These are phyloP conservation scores for Coptodon bakossiorum DNA, from an alignment of 2,113 vertebrate genomes.

Conservation along the genomic window DNA sequence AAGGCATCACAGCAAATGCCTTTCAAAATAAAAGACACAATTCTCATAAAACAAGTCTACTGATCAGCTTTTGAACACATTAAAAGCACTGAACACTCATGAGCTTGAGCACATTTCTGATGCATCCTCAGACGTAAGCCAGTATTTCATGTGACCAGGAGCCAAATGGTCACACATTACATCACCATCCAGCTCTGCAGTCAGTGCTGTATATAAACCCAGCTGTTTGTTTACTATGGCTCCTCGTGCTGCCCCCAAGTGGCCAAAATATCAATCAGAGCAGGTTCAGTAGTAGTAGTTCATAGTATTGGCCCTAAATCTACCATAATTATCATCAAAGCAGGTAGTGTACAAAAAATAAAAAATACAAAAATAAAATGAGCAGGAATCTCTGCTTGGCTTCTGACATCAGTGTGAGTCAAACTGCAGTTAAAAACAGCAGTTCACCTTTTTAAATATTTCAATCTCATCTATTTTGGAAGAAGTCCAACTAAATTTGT, in stretches of 20 bases:
- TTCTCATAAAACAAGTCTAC: not conserved
- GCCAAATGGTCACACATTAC: not conserved
- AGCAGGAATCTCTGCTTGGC: not conserved
- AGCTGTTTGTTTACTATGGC: not conserved
- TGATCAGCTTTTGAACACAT: not conserved
- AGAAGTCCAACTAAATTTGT: not conserved
- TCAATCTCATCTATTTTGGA: not conserved
- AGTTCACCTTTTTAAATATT: not conserved
- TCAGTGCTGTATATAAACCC: not conserved
- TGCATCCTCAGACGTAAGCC: not conserved
- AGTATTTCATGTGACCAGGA: not conserved
- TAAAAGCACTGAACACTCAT: not conserved
- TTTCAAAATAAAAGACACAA: not conserved
- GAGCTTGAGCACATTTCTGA: not conserved
- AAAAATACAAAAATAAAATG: fast-evolving
- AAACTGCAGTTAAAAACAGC: not conserved
- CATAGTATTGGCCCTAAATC: not conserved
- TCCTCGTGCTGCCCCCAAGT: not conserved
- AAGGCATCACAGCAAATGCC: not conserved
- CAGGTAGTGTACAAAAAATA: not conserved
- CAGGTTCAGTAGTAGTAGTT: not conserved
- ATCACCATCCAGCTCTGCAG: not conserved
- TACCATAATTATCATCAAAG: not conserved
- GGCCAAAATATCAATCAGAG: not conserved
- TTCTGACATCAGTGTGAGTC: not conserved